Base-by-base conservation (phyloP, 2,888 invertebrate species). In the Falcaria lacertinaria region DNA sequence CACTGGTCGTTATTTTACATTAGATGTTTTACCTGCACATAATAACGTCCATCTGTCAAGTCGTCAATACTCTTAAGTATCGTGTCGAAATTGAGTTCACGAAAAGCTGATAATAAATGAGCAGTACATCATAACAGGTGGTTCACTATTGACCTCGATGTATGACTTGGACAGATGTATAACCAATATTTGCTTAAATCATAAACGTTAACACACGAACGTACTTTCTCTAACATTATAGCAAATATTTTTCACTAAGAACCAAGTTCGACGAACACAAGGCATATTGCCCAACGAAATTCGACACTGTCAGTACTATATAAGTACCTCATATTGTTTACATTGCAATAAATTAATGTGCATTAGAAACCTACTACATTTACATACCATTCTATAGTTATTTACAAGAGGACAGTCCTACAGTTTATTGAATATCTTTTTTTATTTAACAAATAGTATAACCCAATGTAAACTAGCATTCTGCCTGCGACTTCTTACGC, bases 61-160 rank as follows among this genome's bases (percentile, higher is more conserved):
- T 43, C 17, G 39, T 44, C 39, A 56, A 49, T 45, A 49, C 6
- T 43, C 44, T 22, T 44, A 44, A 41, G 25, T 28, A 52, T 49
- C 47, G 34, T 57, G 53, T 53, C 56, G 48, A 49, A 58, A 33
- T 49, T 52, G 39, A 45, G 52, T 48, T 50, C 45, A 50, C 45
- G 48, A 55, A 49, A 42, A 47, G 47, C 44, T 45, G 41, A 34
- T 48, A 46, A 48, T 22, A 37, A 37, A 37, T 41, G 44, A 44
- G 41, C 39, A 46, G 45, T 54, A 34, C 45, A 35, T 44, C 39
- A 42, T 44, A 54, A 52, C 59, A 59, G 57, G 50, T 64, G 54
- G 45, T 47, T 44, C 42, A 47, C 47, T 36, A 47, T 44, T 42
- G 47, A 44, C 44, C 44, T 47, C 42, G 44, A 42, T 47, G 41